phyloP scores from a whole-genome alignment of 2,888 invertebrate genomes.

The Idaea dimidiata region DNA sequence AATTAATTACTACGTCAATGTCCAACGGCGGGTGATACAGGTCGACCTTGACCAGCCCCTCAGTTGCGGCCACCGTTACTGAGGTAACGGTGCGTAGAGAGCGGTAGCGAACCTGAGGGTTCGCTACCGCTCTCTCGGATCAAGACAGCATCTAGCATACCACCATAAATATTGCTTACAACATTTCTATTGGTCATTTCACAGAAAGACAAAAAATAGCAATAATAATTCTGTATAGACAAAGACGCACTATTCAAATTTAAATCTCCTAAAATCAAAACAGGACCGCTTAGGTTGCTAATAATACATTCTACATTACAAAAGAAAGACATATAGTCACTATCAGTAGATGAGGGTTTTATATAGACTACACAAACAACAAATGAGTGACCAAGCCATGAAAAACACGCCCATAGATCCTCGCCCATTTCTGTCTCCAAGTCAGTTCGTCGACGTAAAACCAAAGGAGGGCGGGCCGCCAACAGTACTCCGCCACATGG shows the following conservation, averaged over 20 bases:
- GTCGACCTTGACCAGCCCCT: slow-evolving; percentile 2
- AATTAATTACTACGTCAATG: too few species aligned
- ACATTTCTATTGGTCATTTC: slow-evolving; percentile 7
- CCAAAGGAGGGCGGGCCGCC: background rate
- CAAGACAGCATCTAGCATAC: slow-evolving; percentile 10
- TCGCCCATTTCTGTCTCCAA: slow-evolving; percentile 8
- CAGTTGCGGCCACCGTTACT: background rate
- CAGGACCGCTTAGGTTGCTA: background rate
- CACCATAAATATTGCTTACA: slow-evolving; percentile 4
- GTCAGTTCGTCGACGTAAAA: background rate
- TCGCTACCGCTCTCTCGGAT: slow-evolving; percentile 2
- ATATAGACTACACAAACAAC: slow-evolving; percentile 9
- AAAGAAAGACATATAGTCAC: slow-evolving; percentile 7
- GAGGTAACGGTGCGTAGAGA: too few species aligned
- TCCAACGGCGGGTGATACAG: too few species aligned
- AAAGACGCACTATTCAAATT: too few species aligned
- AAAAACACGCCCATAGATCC: slow-evolving; percentile 9
- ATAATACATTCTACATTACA: background rate
- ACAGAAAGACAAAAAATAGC: too few species aligned
- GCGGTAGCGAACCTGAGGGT: too few species aligned
- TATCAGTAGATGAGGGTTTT: slow-evolving; percentile 1
- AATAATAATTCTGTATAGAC: too few species aligned
- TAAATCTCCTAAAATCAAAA: too few species aligned
- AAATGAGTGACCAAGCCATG: background rate
- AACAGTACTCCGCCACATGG: slow-evolving; percentile 9